Evolutionary conservation across 2,113 vertebrate species (phyloP), one percentile per base, ranked within the genome.

Genomic region (Muscicapa adusta): DNA sequence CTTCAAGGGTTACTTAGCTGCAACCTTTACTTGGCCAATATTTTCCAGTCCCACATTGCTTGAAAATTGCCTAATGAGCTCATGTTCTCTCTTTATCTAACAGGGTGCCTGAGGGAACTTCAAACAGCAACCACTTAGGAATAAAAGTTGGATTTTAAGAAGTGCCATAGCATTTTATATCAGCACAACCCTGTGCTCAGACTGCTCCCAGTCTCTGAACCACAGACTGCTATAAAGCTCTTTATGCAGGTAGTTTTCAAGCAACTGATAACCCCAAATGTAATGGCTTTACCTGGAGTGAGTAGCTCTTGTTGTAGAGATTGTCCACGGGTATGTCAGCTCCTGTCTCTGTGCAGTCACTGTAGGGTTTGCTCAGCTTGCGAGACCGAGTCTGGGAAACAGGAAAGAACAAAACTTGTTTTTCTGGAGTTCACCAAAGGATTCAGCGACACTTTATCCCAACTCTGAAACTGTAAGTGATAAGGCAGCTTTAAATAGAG

Each of bases 331-430:
- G 97, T 38, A 98, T 97, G 3, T 98, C 98, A 4, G 61, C 94
- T 14, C 98, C 98, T 0, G 98, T 97, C 91, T 98, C 96, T 0
- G 97, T 98, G 82, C 98, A 98, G 73, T 98, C 97, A 51, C 98
- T 98, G 96, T 98, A 98, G 9, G 98, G 98, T 12, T 97, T 94
- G 29, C 98, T 97, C 79, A 98, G 97, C 94, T 98, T 98, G 66
- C 96, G 94, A 73, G 98, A 98, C 40, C 86, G 97, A 2, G 98
- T 98, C 98, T 98, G 91, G 94, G 89, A 43, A 84, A 9, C 40
- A 85, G 61, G 88, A 62, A 91, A 82, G 43, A 74, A 68, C 31
- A 74, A 34, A 51, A 26, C 19, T 43, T 61, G 38, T 0, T 2
- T 2, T 50, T 67, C 24, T 24, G n/a, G 68, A 79, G 47, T 43